Base-by-base conservation (phyloP, 2,113 vertebrate species). In the Salvelinus alpinus region DNA sequence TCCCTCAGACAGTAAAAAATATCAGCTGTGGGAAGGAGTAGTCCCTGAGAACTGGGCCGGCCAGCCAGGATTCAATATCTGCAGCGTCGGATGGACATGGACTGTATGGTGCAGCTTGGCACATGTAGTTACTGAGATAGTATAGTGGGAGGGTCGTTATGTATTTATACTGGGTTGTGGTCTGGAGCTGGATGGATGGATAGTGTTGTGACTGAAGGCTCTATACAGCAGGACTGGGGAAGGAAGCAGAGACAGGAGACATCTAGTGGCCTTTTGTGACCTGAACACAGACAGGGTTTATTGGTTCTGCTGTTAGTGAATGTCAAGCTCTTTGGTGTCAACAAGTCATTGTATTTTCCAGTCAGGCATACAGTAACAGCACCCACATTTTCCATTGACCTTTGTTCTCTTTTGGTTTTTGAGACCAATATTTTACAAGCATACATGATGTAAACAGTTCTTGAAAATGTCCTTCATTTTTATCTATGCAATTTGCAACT, bases 211-310 rank as follows among this genome's bases (percentile, higher is more conserved):
- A 67, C 64, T 38, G 29, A 16, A 20, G 65, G 31, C 27, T 9
- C 65, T 38, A 16, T 68, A 34, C 2, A n/a, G 18, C 25, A 34
- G 27, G 16, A 44, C 16, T n/a, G 18, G 31, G 66, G 1, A 66
- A 48, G 64, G 4, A 66, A 48, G 84, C 73, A 90, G 85, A 78
- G 73, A 82, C 73, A 83, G 82, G 88, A 90, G 89, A 91, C 88
- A 86, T 72, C 88, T 87, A 87, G 88, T 90, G 90, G 89, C 69
- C 76, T 77, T 38, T 78, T 78, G 77, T 25, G 78, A 76, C 71
- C 73, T 31, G 59, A 57, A 24, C 64, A 34, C 67, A 74, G 16
- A 68, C 29, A 2, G 66, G 57, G 60, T 31, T 54, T 54, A 54
- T 16, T 18, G 51, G 51, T 22, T 22, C 59, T 62, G 59, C 54